These are phyloP conservation scores for Drosophila antonietae DNA, from an alignment of 2,888 invertebrate genomes.

Conservation along the genomic window DNA sequence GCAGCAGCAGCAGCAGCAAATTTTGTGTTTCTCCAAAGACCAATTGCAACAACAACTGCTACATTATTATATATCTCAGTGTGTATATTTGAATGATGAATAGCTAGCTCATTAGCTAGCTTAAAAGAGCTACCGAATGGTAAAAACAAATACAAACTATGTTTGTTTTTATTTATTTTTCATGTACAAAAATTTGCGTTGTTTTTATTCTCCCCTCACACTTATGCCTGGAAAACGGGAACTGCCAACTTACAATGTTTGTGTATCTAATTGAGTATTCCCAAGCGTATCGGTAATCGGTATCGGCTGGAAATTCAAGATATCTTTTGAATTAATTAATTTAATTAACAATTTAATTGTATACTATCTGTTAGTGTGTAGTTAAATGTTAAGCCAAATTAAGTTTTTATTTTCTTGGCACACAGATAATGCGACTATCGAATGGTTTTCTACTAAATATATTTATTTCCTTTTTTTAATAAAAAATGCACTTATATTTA, in stretches of 20 bases:
- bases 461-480: not conserved
- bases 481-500: no score
- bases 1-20: conserved; percentile 29
- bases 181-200: conserved; percentile 50
- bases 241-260: conserved; percentile 48
- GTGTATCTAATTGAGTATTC: conserved; percentile 26
- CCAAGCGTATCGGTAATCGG: conserved; percentile 4
- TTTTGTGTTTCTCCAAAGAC: conserved; percentile 47
- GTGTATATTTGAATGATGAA: conserved; percentile 6
- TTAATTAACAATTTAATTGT: no score
- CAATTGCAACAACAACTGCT: conserved; percentile 47
- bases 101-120: not conserved
- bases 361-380: no score
- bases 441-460: not conserved
- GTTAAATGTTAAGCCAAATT: no score
- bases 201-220: conserved; percentile 53
- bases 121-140: not conserved
- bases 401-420: no score
- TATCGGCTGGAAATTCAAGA: conserved; percentile 16
- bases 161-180: conserved; percentile 37
- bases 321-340: no score
- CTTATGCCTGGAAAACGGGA: conserved; percentile 28
- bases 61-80: conserved; percentile 29
- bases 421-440: not conserved
- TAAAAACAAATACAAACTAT: conserved; percentile 11